Conservation (phyloP, 2,113 vertebrate species). For the Hemibagrus wyckioides region DNA sequence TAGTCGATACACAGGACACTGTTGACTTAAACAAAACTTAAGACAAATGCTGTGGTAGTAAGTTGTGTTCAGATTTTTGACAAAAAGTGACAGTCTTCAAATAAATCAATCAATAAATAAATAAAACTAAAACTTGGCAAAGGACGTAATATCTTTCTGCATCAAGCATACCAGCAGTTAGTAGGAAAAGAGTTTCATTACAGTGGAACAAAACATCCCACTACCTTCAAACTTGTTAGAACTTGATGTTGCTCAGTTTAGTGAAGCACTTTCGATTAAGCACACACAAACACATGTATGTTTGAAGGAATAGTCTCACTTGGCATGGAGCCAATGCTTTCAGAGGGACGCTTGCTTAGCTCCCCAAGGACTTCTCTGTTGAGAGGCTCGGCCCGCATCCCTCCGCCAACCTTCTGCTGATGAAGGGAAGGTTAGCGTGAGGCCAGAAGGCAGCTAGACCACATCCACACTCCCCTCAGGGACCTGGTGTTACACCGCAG, state of each 20-base stretch:
- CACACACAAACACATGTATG: not conserved
- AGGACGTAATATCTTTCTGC: not conserved
- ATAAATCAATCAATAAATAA: too few relatives aligned
- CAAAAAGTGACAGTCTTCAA: not conserved
- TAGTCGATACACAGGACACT: not conserved
- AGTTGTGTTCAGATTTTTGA: not conserved
- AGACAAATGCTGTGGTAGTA: not conserved
- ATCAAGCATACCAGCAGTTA: not conserved
- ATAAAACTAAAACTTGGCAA: not conserved
- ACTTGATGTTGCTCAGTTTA: conserved; percentile 27
- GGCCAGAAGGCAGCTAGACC: conserved; percentile 39
- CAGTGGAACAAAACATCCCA: not conserved
- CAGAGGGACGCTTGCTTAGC: conserved; percentile 35
- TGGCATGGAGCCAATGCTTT: conserved; percentile 44
- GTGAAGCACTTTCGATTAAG: conserved; percentile 16
- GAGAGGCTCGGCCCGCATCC: conserved; percentile 12
- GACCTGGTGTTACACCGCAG: conserved; percentile 43
- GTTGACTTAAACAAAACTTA: not conserved
- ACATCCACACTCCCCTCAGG: conserved; percentile 45
- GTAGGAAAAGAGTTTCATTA: not conserved
- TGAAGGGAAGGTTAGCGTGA: conserved; percentile 35
- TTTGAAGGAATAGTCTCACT: conserved; percentile 50
- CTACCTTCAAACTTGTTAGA: conserved; percentile 19
- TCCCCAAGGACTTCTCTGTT: conserved; percentile 45
- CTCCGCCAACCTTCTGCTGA: conserved; percentile 50